These are phyloP conservation scores for Phaethon lepturus DNA, from an alignment of 2,113 vertebrate genomes.

Conservation along the genomic window DNA sequence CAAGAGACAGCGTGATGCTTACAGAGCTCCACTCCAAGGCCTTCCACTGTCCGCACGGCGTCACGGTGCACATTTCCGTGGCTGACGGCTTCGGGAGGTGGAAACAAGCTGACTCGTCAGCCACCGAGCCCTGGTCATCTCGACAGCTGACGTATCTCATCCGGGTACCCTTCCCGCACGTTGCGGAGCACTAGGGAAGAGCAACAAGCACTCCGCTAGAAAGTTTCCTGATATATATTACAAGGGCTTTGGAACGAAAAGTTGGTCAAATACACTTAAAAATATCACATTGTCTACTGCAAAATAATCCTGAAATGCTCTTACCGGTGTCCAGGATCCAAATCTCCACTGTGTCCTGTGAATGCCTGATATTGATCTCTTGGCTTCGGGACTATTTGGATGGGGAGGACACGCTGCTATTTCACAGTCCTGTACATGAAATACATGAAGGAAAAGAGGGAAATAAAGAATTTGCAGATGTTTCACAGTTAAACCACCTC, in stretches of 20 bases:
- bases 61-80: conserved; percentile 87
- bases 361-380: conserved; percentile 73
- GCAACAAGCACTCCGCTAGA: neutral
- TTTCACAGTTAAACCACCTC: neutral
- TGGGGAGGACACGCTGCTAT: conserved; percentile 85
- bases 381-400: conserved; percentile 80
- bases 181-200: conserved; percentile 89
- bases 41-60: conserved; percentile 93
- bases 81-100: conserved; percentile 88
- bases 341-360: conserved; percentile 96
- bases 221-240: neutral
- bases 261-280: neutral
- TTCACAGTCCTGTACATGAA: conserved; percentile 89
- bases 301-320: neutral
- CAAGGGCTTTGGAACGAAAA: neutral
- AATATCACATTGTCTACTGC: neutral
- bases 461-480: neutral
- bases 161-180: conserved; percentile 92
- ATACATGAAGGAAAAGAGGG: neutral
- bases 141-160: conserved; percentile 98
- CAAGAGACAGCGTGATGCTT: conserved; percentile 53
- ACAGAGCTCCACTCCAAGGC: conserved; percentile 94
- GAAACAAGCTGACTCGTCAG: conserved; percentile 87
- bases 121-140: conserved; percentile 93
- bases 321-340: conserved; percentile 97